Evolutionary conservation across 2,888 invertebrate species (phyloP).

Genomic region (Allygus modestus): DNA sequence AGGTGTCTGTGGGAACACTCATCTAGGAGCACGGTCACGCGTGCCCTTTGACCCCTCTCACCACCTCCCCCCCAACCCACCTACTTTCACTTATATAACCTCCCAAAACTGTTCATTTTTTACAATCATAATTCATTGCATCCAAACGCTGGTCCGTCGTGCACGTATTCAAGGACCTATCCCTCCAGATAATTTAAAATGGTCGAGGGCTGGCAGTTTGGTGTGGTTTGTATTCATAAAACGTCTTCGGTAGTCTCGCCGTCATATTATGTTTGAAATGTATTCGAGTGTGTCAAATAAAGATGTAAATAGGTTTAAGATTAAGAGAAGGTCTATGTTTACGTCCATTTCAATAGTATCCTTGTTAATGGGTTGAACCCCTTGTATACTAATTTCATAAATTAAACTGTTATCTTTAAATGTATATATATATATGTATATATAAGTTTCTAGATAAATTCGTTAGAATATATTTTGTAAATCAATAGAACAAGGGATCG

Average conservation of each 20-base stretch:
- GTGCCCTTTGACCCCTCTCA: slow-evolving; percentile 19
- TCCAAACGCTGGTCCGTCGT: not conserved
- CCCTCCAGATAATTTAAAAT: not conserved
- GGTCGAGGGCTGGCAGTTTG: not conserved
- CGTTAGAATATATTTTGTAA: too few species aligned
- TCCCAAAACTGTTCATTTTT: slow-evolving; percentile 26
- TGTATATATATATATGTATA: too few species aligned
- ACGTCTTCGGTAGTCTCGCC: slow-evolving; percentile 5
- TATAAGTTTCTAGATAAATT: too few species aligned
- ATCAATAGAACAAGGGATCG: too few species aligned
- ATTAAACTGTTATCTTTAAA: too few species aligned
- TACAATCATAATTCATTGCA: slow-evolving; percentile 17
- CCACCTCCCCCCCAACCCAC: slow-evolving; percentile 9
- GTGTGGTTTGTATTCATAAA: not conserved
- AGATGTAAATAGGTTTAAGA: too few species aligned
- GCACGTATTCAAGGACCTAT: not conserved
- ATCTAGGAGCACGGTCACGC: slow-evolving; percentile 38
- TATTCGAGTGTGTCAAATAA: too few species aligned
- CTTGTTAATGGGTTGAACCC: too few species aligned
- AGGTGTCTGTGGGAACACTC: slow-evolving; percentile 31
- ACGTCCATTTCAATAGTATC: too few species aligned
- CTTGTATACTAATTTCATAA: too few species aligned
- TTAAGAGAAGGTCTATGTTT: too few species aligned
- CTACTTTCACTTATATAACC: slow-evolving; percentile 36
- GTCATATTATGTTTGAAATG: too few species aligned